These are phyloP conservation scores for Lydus trimaculatus DNA, from an alignment of 2,888 invertebrate genomes.

Conservation along the genomic window DNA sequence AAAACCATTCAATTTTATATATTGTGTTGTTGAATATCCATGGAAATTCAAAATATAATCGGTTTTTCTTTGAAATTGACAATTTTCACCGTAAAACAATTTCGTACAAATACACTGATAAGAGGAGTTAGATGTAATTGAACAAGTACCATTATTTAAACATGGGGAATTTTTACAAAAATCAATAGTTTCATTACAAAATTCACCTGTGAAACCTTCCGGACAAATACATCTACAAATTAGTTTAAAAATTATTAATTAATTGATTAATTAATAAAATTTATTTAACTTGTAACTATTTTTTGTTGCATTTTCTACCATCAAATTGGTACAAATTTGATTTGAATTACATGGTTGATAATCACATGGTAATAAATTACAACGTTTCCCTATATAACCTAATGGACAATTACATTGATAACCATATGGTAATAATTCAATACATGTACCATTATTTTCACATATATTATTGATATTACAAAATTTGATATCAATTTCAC, in stretches of 20 bases:
- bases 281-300: conserved; percentile 58
- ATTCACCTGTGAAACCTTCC: conserved; percentile 63
- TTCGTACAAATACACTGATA: conserved; percentile 63
- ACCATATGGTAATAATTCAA: conserved; percentile 53
- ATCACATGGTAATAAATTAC: conserved; percentile 66
- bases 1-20: conserved; percentile 64
- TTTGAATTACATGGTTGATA: conserved; percentile 63
- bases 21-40: conserved; percentile 67
- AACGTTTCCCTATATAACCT: conserved; percentile 65
- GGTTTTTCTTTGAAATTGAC: conserved; percentile 61
- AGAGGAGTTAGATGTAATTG: conserved; percentile 46
- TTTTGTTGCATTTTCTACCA: conserved; percentile 56
- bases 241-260: conserved; percentile 22
- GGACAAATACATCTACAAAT: conserved; percentile 66
- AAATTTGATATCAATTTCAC: conserved; percentile 46
- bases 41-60: conserved; percentile 67
- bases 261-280: conserved; percentile 12
- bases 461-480: conserved; percentile 53
- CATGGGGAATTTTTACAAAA: conserved; percentile 61
- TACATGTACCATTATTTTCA: conserved; percentile 58
- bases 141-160: conserved; percentile 58
- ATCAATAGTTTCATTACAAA: conserved; percentile 61
- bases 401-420: conserved; percentile 63
- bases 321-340: conserved; percentile 59
- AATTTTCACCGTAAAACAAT: conserved; percentile 62